Evolutionary conservation across 2,888 invertebrate species (phyloP).

Genomic region (Myopa testacea): DNA sequence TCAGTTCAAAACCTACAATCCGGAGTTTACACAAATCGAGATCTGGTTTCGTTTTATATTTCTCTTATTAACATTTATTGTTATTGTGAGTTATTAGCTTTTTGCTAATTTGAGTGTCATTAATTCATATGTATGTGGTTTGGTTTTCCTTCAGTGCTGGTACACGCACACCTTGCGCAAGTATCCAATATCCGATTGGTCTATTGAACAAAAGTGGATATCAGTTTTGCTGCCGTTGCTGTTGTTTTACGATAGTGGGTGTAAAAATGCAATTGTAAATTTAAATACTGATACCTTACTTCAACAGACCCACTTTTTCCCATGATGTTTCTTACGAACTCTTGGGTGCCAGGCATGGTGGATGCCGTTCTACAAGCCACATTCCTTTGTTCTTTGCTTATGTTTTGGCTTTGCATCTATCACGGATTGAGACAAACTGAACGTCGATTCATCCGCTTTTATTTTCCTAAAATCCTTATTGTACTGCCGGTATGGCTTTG

Average conservation of each 20-base stretch:
- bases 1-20: constrained; percentile 96
- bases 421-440: constrained; percentile 96
- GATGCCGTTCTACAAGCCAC: constrained; percentile 91
- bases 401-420: constrained; percentile 96
- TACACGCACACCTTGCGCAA: constrained; percentile 89
- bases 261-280: background rate
- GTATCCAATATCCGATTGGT: constrained; percentile 93
- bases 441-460: constrained; percentile 85
- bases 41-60: constrained; percentile 98
- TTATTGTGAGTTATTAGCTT: constrained; percentile 77
- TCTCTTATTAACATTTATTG: constrained; percentile 84
- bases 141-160: constrained; percentile 78
- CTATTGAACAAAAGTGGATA: constrained; percentile 98
- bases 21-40: constrained; percentile 95
- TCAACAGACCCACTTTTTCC: constrained; percentile 92
- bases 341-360: constrained; percentile 91
- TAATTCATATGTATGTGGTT: background rate
- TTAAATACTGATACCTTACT: background rate
- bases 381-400: constrained; percentile 86
- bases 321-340: constrained; percentile 86
- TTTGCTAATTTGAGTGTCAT: background rate
- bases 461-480: constrained; percentile 88
- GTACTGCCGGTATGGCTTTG: constrained; percentile 90
- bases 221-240: constrained; percentile 87
- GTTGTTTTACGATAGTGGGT: constrained; percentile 90